Base-by-base conservation (phyloP, 2,888 invertebrate species). In the Eupithecia inturbata region DNA sequence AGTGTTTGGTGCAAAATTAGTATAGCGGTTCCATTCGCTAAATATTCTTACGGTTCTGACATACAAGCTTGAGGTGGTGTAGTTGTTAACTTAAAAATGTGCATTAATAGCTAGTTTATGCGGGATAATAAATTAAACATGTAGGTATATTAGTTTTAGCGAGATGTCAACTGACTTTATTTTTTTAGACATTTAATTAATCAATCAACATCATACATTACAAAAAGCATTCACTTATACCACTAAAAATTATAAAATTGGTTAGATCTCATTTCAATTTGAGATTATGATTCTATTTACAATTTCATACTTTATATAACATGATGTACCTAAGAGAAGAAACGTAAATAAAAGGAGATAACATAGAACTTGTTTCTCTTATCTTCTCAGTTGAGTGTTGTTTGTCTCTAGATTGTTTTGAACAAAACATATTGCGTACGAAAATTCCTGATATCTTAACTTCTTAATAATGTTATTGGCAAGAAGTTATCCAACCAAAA, bases 361-460 rank as follows among this genome's bases (percentile, higher is more conserved):
- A 62, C 62, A 62, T 16, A 31, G 1, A 31, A 62, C 16, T 19
- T 62, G 62, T 31, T 16, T 62, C 19, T 33, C 33, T 63, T 63
- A 63, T 63, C 63, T 36, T 57, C 5, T 64, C 63, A 64, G 63
- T 31, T 33, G n/a, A 33, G 33, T 33, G 19, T 33, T n/a, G 33
- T n/a, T 63, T 33, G 28, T n/a, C 10, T 31, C 33, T 33, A 22
- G 49, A 75, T 72, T 53, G 49, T 39, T 62, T 60, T 39, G 33
- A 70, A 60, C 36, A 39, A 39, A 67, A 5, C 19, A 33, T 33
- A 67, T 63, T 73, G 67, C 68, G 63, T 64, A 70, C 49, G 39
- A 60, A 22, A 49, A 26, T 70, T 45, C 22, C 16, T 31, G 10
- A 22, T 57, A 26, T 14, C 14, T 4, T 12, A 57, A 57, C 12